These are phyloP conservation scores for Scolopax mira DNA, from an alignment of 2,113 vertebrate genomes.

Conservation along the genomic window DNA sequence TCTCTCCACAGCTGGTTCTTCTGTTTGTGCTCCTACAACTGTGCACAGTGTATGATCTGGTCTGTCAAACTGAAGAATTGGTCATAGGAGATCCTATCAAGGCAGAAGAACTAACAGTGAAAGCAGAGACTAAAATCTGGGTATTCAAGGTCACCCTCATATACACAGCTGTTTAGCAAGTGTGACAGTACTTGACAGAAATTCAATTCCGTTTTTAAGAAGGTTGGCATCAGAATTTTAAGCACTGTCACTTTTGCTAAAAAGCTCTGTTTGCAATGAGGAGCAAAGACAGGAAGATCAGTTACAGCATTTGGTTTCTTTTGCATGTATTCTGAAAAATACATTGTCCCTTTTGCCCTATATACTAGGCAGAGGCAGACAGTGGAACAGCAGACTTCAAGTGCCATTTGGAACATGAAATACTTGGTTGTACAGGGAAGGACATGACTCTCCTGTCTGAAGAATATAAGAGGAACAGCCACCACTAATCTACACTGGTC, in stretches of 20 bases:
- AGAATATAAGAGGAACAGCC: background rate
- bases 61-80: background rate
- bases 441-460: background rate
- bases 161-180: constrained; percentile 8
- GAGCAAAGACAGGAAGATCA: constrained; percentile 29
- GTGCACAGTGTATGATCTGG: background rate
- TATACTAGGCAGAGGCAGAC: background rate
- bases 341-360: background rate
- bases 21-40: background rate
- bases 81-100: background rate
- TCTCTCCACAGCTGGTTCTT: background rate
- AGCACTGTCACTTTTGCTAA: constrained; percentile 29
- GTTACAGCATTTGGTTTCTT: constrained; percentile 4
- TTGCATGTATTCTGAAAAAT: constrained; percentile 27
- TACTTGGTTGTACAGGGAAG: background rate
- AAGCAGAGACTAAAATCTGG: background rate
- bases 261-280: background rate
- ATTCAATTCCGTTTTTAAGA: constrained; percentile 33
- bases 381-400: constrained; percentile 2
- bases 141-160: constrained; percentile 55
- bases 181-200: constrained; percentile 42
- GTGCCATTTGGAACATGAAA: constrained; percentile 7
- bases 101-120: background rate
- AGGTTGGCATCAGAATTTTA: constrained; percentile 33
- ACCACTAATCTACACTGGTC: background rate